Conservation (phyloP, 2,797 vertebrate species). For the Eulemur coronatus region DNA sequence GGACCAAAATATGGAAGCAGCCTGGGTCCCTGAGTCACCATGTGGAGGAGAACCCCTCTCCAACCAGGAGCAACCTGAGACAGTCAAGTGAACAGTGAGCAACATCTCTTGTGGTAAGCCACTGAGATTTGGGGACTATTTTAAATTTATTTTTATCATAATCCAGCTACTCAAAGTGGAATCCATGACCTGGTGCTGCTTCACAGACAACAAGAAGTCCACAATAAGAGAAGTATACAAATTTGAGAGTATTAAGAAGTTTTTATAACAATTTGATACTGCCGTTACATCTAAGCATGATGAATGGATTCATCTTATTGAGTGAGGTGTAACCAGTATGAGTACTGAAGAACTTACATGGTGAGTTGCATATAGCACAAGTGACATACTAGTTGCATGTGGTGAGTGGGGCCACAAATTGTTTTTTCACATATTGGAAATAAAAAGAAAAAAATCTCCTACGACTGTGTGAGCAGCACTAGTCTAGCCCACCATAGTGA, state of each 20-base stretch:
- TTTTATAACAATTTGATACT: neutral
- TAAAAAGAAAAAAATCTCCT: neutral
- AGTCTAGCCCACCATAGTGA: neutral
- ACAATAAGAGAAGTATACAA: neutral
- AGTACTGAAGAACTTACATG: neutral
- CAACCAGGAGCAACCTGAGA: neutral
- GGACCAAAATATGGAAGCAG: neutral
- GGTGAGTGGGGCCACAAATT: neutral
- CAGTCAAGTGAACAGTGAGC: neutral
- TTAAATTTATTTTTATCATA: neutral
- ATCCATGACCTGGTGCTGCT: neutral
- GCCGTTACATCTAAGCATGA: neutral
- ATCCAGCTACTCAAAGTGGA: neutral
- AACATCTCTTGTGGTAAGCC: neutral
- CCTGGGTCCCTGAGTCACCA: neutral
- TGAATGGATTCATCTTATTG: neutral
- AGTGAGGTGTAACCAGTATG: neutral
- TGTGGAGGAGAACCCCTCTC: neutral
- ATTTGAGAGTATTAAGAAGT: neutral
- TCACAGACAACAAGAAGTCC: neutral
- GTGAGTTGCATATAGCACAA: neutral
- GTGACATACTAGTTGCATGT: neutral
- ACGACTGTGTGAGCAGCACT: neutral
- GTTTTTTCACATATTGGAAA: neutral
- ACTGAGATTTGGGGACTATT: neutral